Base-by-base conservation (phyloP, 1,140 invertebrate species). In the Phenacoccus solenopsis region DNA sequence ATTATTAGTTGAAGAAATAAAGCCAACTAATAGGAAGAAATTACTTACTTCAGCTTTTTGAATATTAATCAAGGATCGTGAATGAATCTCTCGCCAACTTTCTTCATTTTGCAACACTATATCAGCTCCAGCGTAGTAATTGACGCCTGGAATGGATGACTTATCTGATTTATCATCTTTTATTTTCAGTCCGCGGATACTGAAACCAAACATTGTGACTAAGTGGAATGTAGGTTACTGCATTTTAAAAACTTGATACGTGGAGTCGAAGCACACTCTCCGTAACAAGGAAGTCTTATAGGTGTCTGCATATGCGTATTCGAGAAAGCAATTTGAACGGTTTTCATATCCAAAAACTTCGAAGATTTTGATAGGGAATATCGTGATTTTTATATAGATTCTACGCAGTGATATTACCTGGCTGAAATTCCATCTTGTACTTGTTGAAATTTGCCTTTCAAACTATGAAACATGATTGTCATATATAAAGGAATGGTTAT, bases 391-490 rank as follows among this genome's bases (percentile, higher is more conserved):
- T n/a, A n/a, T n/a, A n/a, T n/a, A n/a, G n/a, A n/a, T n/a, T n/a
- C n/a, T n/a, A n/a, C n/a, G n/a, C n/a, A n/a, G n/a, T n/a, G n/a
- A n/a, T n/a, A 49, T 3, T 64, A 64, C 59, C 59, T 64, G 59
- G 59, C 59, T 5, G 59, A 64, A 10, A 64, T 64, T 4, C 59
- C 59, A 64, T 64, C 59, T 64, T 64, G 59, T 25, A 64, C 59
- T 27, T 25, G 25, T 25, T 25, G 59, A 64, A 64, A 64, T 64
- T 64, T 64, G 22, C 59, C 59, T 64, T 25, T 64, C 59, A 64
- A 25, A 25, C 13, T 64, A 20, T 64, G 10, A 20, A 64, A 64
- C 59, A 64, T 64, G 21, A 16, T 49, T n/a, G 13, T 2, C 12
- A 49, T 16, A n/a, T 49, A 49, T 49, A 32, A 32, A 7, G 30